Base-by-base conservation (phyloP, 2,797 vertebrate species). In the Austrolebias charrua region DNA sequence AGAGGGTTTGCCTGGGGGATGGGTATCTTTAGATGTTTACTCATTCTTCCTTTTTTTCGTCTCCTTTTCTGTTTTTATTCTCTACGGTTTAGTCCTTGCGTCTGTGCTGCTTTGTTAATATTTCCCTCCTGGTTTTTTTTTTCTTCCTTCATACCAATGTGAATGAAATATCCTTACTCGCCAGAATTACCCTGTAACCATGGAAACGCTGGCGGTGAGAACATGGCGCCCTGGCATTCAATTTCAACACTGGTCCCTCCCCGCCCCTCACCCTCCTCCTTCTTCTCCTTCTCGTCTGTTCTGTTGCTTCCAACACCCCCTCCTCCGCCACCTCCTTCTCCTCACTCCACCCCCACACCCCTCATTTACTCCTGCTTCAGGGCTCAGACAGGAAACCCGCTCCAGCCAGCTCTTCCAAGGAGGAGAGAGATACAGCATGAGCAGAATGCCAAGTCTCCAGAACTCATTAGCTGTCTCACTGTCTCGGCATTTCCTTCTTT, bases 81-180 rank as follows among this genome's bases (percentile, higher is more conserved):
- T 29, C 47, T 5, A 15, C 19, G 66, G 12, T 68, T 33, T 69
- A 44, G 75, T 63, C 24, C 52, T 65, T 50, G 68, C 67, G 60
- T 59, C 66, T 75, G 55, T 71, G 59, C 76, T 79, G 80, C 80
- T 82, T 79, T 91, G 86, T 90, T 93, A 81, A 90, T 90, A 77
- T 86, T 87, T 86, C 74, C 77, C 81, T 87, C 74, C 80, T 72
- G 35, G 46, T 81, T 75, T 62, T 75, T 63, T 61, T 52, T 38
- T 74, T 69, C 67, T 73, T 77, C 56, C 87, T 86, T 82, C 82
- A 85, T 83, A 83, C 83, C 83, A 82, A 81, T 86, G 84, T 92
- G 90, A 92, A 92, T 92, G 90, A 92, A 92, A 92, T 91, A 88
- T 92, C 90, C 90, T 92, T 92, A 93, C 87, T 91, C 86, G 90